Percentiles rank a stretch among this genome's conserved stretches.
phyloP scores from a whole-genome alignment of 2,888 invertebrate genomes.

The Pterostichus niger region DNA sequence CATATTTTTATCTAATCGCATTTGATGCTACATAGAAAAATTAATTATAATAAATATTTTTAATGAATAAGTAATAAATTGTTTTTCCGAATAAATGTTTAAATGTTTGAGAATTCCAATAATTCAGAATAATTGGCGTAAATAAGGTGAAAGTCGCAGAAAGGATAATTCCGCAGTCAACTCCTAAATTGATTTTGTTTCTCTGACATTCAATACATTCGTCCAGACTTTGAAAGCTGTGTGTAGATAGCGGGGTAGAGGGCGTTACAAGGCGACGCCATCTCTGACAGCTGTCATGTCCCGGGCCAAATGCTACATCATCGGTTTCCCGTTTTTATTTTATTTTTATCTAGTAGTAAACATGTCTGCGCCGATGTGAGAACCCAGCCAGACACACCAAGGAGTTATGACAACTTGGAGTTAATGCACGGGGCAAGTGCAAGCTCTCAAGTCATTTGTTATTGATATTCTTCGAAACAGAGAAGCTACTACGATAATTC shows the following conservation, averaged over 20 bases:
- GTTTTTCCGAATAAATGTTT: too few species aligned
- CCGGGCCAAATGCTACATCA: slow-evolving; percentile 65
- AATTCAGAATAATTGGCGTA: too few species aligned
- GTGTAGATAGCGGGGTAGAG: not conserved
- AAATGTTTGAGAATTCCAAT: too few species aligned
- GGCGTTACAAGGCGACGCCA: slow-evolving; percentile 48
- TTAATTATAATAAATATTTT: too few species aligned
- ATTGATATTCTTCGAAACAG: too few species aligned
- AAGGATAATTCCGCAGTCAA: too few species aligned
- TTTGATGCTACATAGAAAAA: too few species aligned
- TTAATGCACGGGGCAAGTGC: slow-evolving; percentile 9
- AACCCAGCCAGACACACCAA: slow-evolving; percentile 24
- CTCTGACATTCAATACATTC: slow-evolving; percentile 46
- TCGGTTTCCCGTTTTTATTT: slow-evolving; percentile 61
- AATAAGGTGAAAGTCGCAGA: too few species aligned
- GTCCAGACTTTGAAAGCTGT: not conserved
- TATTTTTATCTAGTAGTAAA: slow-evolving; percentile 65
- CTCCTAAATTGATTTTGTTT: slow-evolving; percentile 49
- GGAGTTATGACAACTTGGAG: slow-evolving; percentile 30
- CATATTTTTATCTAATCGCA: too few species aligned
- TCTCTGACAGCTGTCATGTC: slow-evolving; percentile 66
- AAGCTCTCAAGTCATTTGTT: too few species aligned
- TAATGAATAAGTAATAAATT: too few species aligned
- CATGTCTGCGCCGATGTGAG: slow-evolving; percentile 50
- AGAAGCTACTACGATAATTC: too few species aligned